Base-by-base conservation (phyloP, 2,797 vertebrate genomes). In the Neosilurus hyrtlii region DNA sequence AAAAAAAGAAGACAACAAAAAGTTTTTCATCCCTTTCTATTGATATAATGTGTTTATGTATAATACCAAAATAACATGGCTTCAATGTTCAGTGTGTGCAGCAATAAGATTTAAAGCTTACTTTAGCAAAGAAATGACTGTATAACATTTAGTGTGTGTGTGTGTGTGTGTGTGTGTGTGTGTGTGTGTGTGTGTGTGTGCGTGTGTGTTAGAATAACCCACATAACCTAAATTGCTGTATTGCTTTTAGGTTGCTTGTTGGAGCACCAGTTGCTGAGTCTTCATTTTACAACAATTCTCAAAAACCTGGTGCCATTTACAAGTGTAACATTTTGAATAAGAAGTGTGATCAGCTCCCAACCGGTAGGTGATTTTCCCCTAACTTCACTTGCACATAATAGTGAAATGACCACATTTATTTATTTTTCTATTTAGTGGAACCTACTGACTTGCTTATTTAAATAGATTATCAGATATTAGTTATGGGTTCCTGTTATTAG, bases 231-330 rank as follows among this genome's bases (percentile, higher is more conserved):
- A 11, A 37, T 63, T 8, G 51, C n/a, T 43, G 26, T 70, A 56
- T 86, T 26, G 49, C 79, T 87, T 86, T 61, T 84, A 99, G 97
- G 97, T 91, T 98, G 79, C 86, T 99, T 22, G 96, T 88, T 12
- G 97, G 97, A 51, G 97, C 97, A 1, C 97, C 97, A 8, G 93
- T 93, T 49, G 95, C 94, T 20, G 94, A 88, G 86, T 95, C 94
- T 75, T 89, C 90, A 14, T 82, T 89, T 83, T 90, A 90, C 82
- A 61, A 66, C 4, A 91, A 85, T 0, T 89, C 93, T 82, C 77
- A n/a, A 59, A 94, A 87, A 67, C 96, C 97, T 1, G 97, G 97
- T 78, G 96, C 93, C 2, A 81, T 98, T 87, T 97, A 94, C 89
- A 95, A 92, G 86, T 99, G 97, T 90, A 90, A 83, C 73, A 92